Evolutionary conservation across 1,140 invertebrate species (phyloP), one percentile per base, ranked within the genome.

Genomic region (Drosophila sulfurigaster): DNA sequence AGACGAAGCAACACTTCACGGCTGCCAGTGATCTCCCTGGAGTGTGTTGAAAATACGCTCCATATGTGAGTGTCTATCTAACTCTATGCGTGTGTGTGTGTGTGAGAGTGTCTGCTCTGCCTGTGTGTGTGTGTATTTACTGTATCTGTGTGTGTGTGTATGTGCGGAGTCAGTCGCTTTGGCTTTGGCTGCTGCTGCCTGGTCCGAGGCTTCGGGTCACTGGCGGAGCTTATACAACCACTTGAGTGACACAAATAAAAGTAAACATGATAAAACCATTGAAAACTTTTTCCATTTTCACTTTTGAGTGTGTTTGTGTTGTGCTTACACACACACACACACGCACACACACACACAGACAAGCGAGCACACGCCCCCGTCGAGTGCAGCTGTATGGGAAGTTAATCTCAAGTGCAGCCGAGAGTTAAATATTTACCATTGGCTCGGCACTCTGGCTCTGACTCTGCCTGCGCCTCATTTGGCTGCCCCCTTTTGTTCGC

Each of bases 191-290:
- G 41, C 35, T 72, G 41, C 20, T 25, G 20, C 20, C 48, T 57
- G 43, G 75, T 69, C 57, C 63, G 41, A 72, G 69, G 69, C 62
- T 52, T 51, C 25, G 57, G 58, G 38, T 62, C 67, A 57, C 7
- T 59, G 71, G 30, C 63, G 69, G 57, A 45, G 85, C 83, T 88
- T 88, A 89, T 88, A 88, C 78, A 88, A 88, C 81, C 83, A 88
- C 83, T 88, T 85, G 88, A 57, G 83, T 88, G 83, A 88, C 83
- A 88, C 83, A 88, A 88, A 88, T 88, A 88, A 89, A 88, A 88
- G 83, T 88, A 88, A 88, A 88, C 83, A 88, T 85, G 83, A 88
- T 85, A 88, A 88, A 89, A 88, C 85, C 83, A 89, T 89, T 88
- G 85, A 89, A 67, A 88, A 88, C 83, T 88, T 88, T 87, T 88